Conservation (phyloP, 2,113 vertebrate genomes). For the Erythrocercus mccallii region DNA sequence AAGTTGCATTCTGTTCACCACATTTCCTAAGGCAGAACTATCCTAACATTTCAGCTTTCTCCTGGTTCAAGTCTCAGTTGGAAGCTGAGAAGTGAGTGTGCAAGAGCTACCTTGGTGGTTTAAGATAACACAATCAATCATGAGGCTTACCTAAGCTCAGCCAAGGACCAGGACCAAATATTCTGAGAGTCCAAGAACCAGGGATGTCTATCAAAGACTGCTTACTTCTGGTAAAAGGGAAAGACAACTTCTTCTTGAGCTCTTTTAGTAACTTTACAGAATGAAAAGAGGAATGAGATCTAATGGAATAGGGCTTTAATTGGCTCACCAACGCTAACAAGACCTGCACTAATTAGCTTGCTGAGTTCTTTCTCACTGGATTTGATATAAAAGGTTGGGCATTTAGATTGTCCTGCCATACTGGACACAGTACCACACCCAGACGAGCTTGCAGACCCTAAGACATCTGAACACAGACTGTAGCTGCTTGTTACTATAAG, state of each 20-base stretch:
- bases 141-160: background rate
- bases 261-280: background rate
- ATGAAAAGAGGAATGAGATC: background rate
- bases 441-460: background rate
- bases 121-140: background rate
- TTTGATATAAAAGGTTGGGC: background rate
- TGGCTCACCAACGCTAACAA: background rate
- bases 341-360: background rate
- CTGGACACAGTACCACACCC: background rate
- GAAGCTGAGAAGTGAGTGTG: background rate
- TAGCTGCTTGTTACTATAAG: slow-evolving; percentile 36
- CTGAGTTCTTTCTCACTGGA: background rate
- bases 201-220: background rate
- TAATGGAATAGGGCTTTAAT: background rate
- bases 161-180: background rate
- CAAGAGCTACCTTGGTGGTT: background rate
- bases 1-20: background rate
- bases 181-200: background rate
- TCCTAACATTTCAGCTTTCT: background rate
- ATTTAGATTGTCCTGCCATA: background rate
- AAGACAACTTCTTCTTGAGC: background rate
- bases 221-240: background rate
- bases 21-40: background rate
- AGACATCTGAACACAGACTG: background rate
- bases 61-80: background rate